Base-by-base conservation (phyloP, 2,113 vertebrate genomes). In the Pterocles orientalis region DNA sequence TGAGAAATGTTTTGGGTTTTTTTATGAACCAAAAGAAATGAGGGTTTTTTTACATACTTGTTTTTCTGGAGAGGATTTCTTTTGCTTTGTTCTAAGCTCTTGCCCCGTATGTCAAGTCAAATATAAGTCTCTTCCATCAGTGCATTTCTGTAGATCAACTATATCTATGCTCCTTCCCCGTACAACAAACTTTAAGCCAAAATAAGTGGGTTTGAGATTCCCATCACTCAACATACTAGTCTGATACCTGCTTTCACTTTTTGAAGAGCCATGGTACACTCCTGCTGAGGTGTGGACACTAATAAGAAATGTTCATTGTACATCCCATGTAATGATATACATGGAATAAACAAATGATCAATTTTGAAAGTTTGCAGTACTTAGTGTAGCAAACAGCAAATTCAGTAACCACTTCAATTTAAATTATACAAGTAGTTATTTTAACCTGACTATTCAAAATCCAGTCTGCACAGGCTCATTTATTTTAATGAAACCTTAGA, bases 81-180 rank as follows among this genome's bases (percentile, higher is more conserved):
- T 78, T 92, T 87, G 50, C 62, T 92, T 94, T 96, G 73, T 91
- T 96, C 84, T 94, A 94, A 94, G 62, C 47, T 94, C 54, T 79
- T 95, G 81, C 81, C 62, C 84, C 88, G n/a, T 62, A 70, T 92
- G 77, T 82, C 86, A 92, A 88, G 25, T 82, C 83, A 91, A 95
- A 86, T 89, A 47, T 25, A 82, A 78, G 50, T 77, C 86, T 86
- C 61, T 79, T 93, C 69, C 58, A 87, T 85, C 95, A 94, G 19
- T 66, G 62, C 10, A 2, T 87, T 94, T 92, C 80, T 61, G 65
- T 72, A 45, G 80, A 88, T 91, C 65, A 79, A 4, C 66, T 91
- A 25, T 54, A 93, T 21, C 57, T 48, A 47, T 34, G 28, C 41
- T 94, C n/a, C 65, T 78, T 85, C 50, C 50, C 54, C 65, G 24